phyloP scores from a whole-genome alignment of 2,888 invertebrate genomes.

The Pantelozetes paolii region DNA sequence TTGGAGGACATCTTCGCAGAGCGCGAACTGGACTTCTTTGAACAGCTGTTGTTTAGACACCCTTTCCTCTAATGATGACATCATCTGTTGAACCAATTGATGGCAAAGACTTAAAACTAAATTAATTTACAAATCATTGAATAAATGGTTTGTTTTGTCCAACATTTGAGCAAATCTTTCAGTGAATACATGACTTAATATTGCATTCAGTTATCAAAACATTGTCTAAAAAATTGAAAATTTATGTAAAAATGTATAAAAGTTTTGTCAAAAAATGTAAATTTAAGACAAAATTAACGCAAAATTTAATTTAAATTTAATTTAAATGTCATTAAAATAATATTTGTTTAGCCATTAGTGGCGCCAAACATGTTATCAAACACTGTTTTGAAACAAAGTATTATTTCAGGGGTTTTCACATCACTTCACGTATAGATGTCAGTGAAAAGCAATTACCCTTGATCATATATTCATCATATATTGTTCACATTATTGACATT shows the following conservation, averaged over 20 bases:
- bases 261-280: no score
- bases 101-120: background rate
- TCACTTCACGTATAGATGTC: no score
- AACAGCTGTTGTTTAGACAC: conserved; percentile 43
- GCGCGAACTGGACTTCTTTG: conserved; percentile 46
- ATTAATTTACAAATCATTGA: background rate
- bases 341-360: no score
- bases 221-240: no score
- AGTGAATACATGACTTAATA: background rate
- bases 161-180: background rate
- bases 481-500: no score
- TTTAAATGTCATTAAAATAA: no score
- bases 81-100: background rate
- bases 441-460: no score
- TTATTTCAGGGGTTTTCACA: background rate
- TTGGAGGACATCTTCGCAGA: conserved; percentile 46
- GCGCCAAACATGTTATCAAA: background rate
- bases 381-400: conserved; percentile 16
- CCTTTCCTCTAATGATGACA: conserved; percentile 11
- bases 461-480: no score
- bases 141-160: background rate
- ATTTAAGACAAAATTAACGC: no score
- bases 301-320: no score
- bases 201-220: no score
- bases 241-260: no score